These are phyloP conservation scores for Ageneiosus marmoratus DNA, from an alignment of 2,113 vertebrate genomes.

Conservation along the genomic window DNA sequence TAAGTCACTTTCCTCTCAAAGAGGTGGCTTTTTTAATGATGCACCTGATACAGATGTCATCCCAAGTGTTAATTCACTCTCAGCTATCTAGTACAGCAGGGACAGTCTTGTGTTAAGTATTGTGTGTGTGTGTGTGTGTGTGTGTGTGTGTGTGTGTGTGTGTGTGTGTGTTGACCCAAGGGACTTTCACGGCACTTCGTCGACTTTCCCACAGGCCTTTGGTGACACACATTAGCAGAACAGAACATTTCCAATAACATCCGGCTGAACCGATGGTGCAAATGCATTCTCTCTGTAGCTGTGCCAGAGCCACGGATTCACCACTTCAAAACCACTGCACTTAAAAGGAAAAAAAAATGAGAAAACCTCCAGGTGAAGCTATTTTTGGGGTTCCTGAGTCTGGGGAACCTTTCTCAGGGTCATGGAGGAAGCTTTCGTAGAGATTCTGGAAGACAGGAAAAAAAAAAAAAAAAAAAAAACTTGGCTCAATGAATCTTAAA, in stretches of 20 bases:
- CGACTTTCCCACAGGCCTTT: constrained; percentile 41
- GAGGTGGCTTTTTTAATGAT: not conserved
- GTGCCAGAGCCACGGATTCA: constrained; percentile 37
- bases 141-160: not conserved
- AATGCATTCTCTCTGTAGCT: constrained; percentile 27
- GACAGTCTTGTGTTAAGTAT: not conserved
- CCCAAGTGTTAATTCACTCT: constrained; percentile 6
- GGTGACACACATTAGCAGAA: constrained; percentile 49
- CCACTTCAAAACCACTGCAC: constrained; percentile 19
- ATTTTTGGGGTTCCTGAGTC: constrained; percentile 3
- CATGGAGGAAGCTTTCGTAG: not conserved
- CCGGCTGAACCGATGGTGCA: constrained; percentile 17
- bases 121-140: constrained; percentile 5
- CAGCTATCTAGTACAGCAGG: constrained; percentile 1
- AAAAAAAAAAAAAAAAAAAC: not conserved
- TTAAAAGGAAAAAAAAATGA: not conserved
- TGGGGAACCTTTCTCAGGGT: not conserved
- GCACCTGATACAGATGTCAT: not conserved
- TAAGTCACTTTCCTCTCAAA: not conserved
- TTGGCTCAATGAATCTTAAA: not conserved
- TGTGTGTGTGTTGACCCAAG: constrained; percentile 25
- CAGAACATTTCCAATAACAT: constrained; percentile 43
- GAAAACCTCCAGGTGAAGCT: constrained; percentile 9
- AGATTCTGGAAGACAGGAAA: not conserved
- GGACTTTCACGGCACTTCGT: constrained; percentile 20